Base-by-base conservation (phyloP, 2,797 vertebrate genomes). In the Halcyon chelicuti region DNA sequence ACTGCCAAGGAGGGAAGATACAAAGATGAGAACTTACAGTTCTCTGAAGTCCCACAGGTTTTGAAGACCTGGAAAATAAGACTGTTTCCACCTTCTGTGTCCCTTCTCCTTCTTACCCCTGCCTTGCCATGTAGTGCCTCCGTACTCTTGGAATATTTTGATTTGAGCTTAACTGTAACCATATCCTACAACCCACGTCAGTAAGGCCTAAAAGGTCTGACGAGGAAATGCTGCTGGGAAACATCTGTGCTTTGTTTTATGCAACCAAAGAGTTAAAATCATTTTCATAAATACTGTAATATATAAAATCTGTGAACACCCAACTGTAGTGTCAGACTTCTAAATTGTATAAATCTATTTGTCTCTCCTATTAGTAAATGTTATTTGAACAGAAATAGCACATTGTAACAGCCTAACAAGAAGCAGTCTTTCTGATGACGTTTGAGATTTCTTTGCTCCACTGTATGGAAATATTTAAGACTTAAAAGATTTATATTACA, bases 301-400 rank as follows among this genome's bases (percentile, higher is more conserved):
- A 54, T 85, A 84, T 72, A 93, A 95, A 96, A 96, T 89, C 93
- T 90, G 95, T 66, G 76, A 95, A 94, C 82, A 91, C 51, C 87
- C 94, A 94, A 68, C 82, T 31, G 37, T 47, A 93, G 87, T 91
- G 93, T 91, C 79, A 85, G 90, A 75, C 85, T 94, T 92, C 91
- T 91, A 94, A 91, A 79, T 22, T 78, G 80, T 88, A 90, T 66
- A 93, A 93, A 94, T 86, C 52, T 81, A 90, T 96, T 95, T 94
- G 94, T 95, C 66, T 95, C 87, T 94, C 70, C 29, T 90, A 86
- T 96, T 95, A 94, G 89, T 93, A 90, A 93, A 84, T 0, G 18
- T 77, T 94, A 90, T 88, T 95, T 96, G 93, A 94, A 95, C 93
- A 96, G 93, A 96, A 96, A 96, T 94, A 94, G 85, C 78, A 96